Evolutionary conservation across 2,888 invertebrate genomes (phyloP).

Genomic region (Himalopsyche tibetana): DNA sequence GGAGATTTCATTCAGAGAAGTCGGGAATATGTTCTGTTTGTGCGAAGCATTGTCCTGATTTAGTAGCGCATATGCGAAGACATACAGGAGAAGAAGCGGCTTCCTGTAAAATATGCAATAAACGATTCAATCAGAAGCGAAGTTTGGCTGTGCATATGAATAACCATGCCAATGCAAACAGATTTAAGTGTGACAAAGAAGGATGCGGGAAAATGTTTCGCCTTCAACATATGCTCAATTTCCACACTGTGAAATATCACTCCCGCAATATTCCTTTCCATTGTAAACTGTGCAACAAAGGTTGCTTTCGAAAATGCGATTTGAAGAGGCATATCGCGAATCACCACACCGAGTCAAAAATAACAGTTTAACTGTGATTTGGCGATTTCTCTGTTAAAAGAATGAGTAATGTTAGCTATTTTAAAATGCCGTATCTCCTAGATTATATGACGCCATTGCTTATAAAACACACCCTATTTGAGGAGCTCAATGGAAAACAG

Average conservation of each 20-base stretch:
- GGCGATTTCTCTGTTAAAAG: too few relatives aligned
- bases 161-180: conserved; percentile 53
- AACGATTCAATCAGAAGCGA: conserved; percentile 49
- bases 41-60: conserved; percentile 76
- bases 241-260: conserved; percentile 56
- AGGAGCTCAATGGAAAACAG: too few relatives aligned
- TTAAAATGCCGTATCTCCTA: too few relatives aligned
- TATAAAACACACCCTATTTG: too few relatives aligned
- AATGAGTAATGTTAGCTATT: too few relatives aligned
- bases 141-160: conserved; percentile 57
- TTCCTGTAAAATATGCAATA: conserved; percentile 67
- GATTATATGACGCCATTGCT: too few relatives aligned
- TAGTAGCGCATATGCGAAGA: conserved; percentile 77
- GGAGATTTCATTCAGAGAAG: conserved; percentile 59
- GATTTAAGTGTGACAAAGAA: conserved; percentile 48
- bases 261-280: conserved; percentile 32
- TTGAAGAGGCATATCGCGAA: background rate
- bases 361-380: too few relatives aligned
- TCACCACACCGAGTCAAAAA: background rate
- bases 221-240: conserved; percentile 54
- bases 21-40: conserved; percentile 73
- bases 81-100: conserved; percentile 78
- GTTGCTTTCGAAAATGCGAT: conserved; percentile 1
- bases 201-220: conserved; percentile 54
- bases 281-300: conserved; percentile 28